Conservation (phyloP, 2,888 invertebrate genomes). For the Ichneumon xanthorius region DNA sequence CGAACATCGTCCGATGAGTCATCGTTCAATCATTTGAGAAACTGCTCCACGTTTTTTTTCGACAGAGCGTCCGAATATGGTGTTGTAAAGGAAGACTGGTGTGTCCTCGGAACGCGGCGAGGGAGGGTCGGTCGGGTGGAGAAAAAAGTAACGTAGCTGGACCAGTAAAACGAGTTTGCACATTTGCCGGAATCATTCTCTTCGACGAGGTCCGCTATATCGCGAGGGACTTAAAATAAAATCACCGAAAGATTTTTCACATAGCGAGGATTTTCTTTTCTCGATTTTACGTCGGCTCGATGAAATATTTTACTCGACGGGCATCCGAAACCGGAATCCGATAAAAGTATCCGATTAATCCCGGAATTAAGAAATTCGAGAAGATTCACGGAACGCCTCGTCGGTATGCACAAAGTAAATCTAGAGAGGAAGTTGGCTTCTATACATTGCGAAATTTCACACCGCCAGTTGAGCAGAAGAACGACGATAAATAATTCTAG, state of each 20-base stretch:
- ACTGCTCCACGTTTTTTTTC: not conserved
- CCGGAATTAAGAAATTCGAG: not conserved
- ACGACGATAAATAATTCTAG: not conserved
- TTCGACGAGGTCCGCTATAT: not conserved
- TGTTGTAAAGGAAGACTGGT: not conserved
- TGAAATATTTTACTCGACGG: not conserved
- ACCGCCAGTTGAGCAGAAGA: not conserved
- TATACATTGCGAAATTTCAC: not conserved
- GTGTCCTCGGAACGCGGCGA: constrained; percentile 32
- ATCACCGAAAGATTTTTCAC: not conserved
- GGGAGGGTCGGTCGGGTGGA: not conserved
- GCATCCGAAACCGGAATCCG: too few relatives aligned
- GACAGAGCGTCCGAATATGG: not conserved
- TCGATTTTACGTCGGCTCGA: not conserved
- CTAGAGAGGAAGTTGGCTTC: not conserved
- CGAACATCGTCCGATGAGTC: too few relatives aligned
- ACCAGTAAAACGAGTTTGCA: constrained; percentile 29
- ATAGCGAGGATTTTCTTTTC: not conserved
- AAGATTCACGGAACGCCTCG: not conserved
- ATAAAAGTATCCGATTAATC: too few relatives aligned
- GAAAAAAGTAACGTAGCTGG: constrained; percentile 12
- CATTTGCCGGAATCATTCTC: constrained; percentile 1
- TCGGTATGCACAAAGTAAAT: not conserved
- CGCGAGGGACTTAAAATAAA: not conserved
- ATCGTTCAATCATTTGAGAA: too few relatives aligned